These are phyloP conservation scores for Chrosomus eos DNA, from an alignment of 2,797 vertebrate genomes.

Conservation along the genomic window DNA sequence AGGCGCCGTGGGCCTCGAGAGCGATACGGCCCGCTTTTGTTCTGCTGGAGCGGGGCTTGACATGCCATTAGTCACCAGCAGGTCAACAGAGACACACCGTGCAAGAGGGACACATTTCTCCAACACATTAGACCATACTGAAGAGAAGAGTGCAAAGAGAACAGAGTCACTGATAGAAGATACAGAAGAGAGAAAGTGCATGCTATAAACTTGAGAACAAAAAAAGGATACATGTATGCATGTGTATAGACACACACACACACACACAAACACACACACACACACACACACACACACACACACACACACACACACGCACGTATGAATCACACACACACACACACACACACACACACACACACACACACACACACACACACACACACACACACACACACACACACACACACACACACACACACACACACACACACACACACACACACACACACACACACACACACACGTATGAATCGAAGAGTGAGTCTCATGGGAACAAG, in stretches of 20 bases:
- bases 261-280: no score
- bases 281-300: no score
- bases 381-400: no score
- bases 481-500: neutral
- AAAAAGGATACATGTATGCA: neutral
- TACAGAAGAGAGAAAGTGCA: neutral
- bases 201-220: neutral
- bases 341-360: no score
- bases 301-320: no score
- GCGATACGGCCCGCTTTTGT: conserved; percentile 72
- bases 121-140: conserved; percentile 22
- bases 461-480: neutral
- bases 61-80: conserved; percentile 70
- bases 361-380: no score
- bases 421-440: no score
- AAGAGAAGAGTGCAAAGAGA: neutral
- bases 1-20: conserved; percentile 68
- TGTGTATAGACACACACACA: no score
- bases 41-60: conserved; percentile 63
- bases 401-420: no score
- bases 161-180: neutral
- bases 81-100: conserved; percentile 64
- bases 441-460: no score
- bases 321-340: no score
- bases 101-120: conserved; percentile 47